Evolutionary conservation across 2,113 vertebrate genomes (phyloP), one percentile per base, ranked within the genome.

Genomic region (Lepus europaeus): DNA sequence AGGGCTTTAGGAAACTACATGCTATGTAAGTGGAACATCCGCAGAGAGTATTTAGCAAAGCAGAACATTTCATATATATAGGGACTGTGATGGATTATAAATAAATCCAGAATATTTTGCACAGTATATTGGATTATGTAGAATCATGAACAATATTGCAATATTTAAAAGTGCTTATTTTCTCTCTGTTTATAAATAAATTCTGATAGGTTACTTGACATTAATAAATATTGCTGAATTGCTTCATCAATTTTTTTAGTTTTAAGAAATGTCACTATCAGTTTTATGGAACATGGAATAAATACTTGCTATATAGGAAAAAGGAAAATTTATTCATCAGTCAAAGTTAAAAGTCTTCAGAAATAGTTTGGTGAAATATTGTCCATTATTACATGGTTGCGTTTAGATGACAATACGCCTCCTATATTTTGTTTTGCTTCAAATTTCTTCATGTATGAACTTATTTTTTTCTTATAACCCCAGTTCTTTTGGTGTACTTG

Each of bases 321-420:
- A 39, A 31, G 70, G 45, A 20, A 86, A 82, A 72, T 25, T 53
- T 87, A 10, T 84, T 86, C 31, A 66, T 6, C 39, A 39, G 39
- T 85, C 19, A 81, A 92, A 93, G 31, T 94, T 87, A 69, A 76
- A 88, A 90, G 23, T 90, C 51, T 39, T 84, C 20, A 49, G 31
- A 90, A 86, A 66, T 39, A 5, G 39, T 39, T n/a, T 63, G 39
- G 13, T 88, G 7, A 51, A 82, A 95, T 14, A 90, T 59, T 33
- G 22, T 72, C 8, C 19, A 0, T 63, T 92, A 17, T 89, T 88
- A 36, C 0, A 0, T 68, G 25, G 63, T 91, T 80, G n/a, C 23
- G 84, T 89, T 95, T 29, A 80, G 56, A 22, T 95, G 3, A 39
- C 39, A 39, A 39, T 39, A 39, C 39, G 3, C 39, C 39, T 39